These are phyloP conservation scores for Lepidochitona cinerea DNA, from an alignment of 2,888 invertebrate genomes.

Conservation along the genomic window DNA sequence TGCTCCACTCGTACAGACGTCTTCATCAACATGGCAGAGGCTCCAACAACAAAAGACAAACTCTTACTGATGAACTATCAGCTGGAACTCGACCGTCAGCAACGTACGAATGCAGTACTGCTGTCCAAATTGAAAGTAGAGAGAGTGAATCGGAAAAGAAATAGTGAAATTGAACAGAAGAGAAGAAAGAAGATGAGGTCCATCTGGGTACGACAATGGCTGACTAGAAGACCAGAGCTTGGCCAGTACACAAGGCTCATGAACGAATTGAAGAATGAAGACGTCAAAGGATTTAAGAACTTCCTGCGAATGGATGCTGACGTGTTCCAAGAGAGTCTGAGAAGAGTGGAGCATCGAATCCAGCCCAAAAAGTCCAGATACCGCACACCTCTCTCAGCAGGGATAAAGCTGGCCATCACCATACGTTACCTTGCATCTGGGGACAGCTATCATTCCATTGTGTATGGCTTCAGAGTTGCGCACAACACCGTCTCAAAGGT, in stretches of 20 bases:
- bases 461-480: conserved; percentile 17
- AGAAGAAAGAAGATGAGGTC: no score
- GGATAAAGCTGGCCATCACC: neutral
- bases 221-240: neutral
- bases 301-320: conserved; percentile 9
- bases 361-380: neutral
- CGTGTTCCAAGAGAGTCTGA: conserved; percentile 10
- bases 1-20: no score
- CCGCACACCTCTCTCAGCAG: neutral
- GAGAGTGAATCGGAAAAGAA: no score
- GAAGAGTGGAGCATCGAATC: neutral
- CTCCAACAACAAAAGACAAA: no score
- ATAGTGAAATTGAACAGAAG: no score
- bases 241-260: conserved; percentile 10
- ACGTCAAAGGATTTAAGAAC: conserved; percentile 2
- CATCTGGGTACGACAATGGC: conserved; percentile 7
- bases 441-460: conserved; percentile 6
- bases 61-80: no score
- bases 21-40: no score
- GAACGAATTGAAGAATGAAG: conserved; percentile 11
- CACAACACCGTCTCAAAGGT: conserved; percentile 14
- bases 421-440: conserved; percentile 1
- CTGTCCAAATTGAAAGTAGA: no score
- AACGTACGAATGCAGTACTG: no score
- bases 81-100: no score